phyloP scores from a whole-genome alignment of 2,797 vertebrate species.

The Aselliscus stoliczkanus region DNA sequence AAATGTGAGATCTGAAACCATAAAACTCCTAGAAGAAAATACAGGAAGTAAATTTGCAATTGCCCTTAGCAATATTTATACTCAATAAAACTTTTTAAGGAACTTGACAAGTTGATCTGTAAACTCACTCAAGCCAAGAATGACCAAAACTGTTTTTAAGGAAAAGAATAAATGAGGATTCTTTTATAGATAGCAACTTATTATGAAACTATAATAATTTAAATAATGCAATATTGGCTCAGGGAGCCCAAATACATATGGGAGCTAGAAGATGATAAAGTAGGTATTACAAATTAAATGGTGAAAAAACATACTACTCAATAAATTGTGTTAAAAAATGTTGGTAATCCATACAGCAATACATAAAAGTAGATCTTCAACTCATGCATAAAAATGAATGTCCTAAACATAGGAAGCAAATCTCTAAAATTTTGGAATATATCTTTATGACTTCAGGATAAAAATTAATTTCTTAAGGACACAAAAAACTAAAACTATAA shows the following conservation, averaged over 20 bases:
- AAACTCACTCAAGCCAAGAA: neutral
- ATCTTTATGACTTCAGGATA: neutral
- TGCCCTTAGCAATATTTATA: no score
- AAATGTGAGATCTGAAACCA: no score
- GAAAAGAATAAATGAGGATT: neutral
- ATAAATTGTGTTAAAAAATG: neutral
- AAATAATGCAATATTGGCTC: neutral
- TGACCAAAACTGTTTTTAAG: neutral
- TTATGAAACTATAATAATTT: neutral
- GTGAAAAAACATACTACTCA: neutral
- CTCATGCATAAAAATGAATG: neutral
- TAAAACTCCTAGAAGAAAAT: no score
- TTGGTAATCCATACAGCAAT: neutral
- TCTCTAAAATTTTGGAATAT: neutral
- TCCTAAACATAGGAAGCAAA: neutral
- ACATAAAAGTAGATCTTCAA: neutral
- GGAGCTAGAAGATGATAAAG: neutral
- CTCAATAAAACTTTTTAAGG: neutral
- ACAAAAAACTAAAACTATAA: neutral
- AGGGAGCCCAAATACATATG: neutral
- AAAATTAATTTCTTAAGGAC: neutral
- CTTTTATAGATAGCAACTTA: neutral
- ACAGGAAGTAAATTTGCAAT: no score
- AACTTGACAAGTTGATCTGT: neutral
- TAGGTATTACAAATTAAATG: neutral